A percentile compares a stretch with the other conserved stretches of the same genome.
Conservation (phyloP, 2,797 vertebrate species). For the Poecilia velifera region DNA sequence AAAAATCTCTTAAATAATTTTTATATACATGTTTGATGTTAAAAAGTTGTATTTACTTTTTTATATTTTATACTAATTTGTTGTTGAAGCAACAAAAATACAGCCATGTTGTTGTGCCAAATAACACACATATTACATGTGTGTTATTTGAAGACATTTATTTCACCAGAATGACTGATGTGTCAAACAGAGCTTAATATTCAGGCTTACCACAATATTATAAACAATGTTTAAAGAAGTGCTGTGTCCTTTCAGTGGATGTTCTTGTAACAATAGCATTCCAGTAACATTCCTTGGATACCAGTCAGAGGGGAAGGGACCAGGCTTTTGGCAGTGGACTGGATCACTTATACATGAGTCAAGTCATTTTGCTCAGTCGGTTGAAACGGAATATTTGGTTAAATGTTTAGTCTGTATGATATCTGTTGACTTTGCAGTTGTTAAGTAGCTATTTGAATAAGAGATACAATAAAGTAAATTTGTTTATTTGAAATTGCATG, state of each 20-base stretch:
- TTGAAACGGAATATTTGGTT: background rate
- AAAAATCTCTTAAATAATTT: background rate
- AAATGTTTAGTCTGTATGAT: background rate
- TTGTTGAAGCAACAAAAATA: background rate
- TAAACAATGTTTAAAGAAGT: constrained; percentile 33
- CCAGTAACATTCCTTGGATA: constrained; percentile 70
- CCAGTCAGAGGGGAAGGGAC: constrained; percentile 36
- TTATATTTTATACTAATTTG: background rate
- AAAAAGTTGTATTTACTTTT: background rate
- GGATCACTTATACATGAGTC: constrained; percentile 20
- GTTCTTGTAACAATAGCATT: constrained; percentile 79
- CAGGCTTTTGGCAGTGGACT: constrained; percentile 14
- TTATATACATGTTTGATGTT: background rate
- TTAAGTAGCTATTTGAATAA: background rate
- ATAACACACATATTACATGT: background rate
- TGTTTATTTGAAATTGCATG: background rate
- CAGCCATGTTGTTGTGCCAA: background rate
- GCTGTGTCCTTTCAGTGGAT: constrained; percentile 52
- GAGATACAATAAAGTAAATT: background rate
- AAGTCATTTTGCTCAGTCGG: background rate
- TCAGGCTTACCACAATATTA: constrained; percentile 46
- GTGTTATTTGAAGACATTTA: background rate
- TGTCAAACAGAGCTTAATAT: constrained; percentile 19
- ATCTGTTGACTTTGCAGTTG: background rate
- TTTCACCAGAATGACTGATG: constrained; percentile 10